phyloP scores from a whole-genome alignment of 2,113 vertebrate genomes.

The Myotis lucifugus region DNA sequence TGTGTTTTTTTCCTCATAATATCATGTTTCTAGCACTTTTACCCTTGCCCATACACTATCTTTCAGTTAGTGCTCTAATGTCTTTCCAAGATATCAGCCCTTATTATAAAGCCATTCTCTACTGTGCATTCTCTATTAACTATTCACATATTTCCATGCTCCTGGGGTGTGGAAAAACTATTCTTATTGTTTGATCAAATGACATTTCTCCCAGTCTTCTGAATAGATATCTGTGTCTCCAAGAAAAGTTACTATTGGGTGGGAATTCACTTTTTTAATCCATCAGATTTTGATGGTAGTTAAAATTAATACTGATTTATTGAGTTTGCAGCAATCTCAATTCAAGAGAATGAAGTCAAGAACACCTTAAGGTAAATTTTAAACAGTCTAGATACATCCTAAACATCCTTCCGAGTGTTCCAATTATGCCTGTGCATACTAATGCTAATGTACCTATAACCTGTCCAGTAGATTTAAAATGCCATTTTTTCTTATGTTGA shows the following conservation, averaged over 20 bases:
- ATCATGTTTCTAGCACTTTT: background rate
- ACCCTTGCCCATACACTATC: background rate
- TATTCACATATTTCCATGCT: background rate
- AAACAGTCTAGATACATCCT: background rate
- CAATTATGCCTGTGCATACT: background rate
- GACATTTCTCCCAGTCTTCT: background rate
- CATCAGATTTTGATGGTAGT: background rate
- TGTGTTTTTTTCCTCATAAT: background rate
- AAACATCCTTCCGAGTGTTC: background rate
- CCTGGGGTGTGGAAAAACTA: background rate
- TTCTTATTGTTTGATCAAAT: background rate
- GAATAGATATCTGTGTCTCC: background rate
- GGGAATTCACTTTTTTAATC: background rate
- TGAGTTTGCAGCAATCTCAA: conserved; percentile 36
- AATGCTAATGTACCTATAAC: background rate
- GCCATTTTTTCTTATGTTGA: conserved; percentile 39
- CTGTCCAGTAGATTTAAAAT: background rate
- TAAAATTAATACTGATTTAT: background rate
- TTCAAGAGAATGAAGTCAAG: background rate
- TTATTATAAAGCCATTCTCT: background rate
- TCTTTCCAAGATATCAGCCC: background rate
- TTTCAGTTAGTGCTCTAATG: background rate
- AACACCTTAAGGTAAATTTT: background rate
- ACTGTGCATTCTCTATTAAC: background rate
- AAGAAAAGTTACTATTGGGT: background rate